Conservation (phyloP, 2,888 invertebrate genomes). For the Tinea trinotella region DNA sequence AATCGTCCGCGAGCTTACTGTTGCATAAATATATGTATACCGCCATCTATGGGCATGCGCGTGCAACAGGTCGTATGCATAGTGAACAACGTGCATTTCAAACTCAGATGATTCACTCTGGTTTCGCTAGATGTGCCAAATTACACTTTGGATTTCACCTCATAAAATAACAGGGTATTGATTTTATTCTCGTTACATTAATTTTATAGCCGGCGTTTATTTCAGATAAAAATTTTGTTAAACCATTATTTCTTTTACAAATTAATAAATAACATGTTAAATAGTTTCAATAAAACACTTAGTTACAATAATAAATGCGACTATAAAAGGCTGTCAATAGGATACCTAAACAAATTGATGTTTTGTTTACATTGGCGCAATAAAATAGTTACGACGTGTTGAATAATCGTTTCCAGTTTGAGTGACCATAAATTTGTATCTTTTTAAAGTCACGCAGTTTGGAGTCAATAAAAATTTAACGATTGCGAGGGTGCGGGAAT, state of each 20-base stretch:
- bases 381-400: conserved; percentile 71
- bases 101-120: not conserved
- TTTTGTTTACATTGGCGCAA: conserved; percentile 63
- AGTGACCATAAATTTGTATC: conserved; percentile 71
- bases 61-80: conserved; percentile 30
- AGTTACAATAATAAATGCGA: conserved; percentile 1
- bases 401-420: conserved; percentile 67
- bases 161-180: not conserved
- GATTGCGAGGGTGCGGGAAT: conserved; percentile 59
- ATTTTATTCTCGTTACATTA: not conserved
- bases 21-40: conserved; percentile 28
- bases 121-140: not conserved
- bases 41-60: conserved; percentile 54
- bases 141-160: not conserved
- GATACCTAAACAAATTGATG: conserved; percentile 40
- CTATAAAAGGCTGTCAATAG: conserved; percentile 12
- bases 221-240: no score
- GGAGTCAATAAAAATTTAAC: conserved; percentile 69
- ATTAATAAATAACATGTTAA: not conserved
- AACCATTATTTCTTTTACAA: no score
- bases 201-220: no score
- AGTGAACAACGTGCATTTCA: not conserved
- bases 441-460: conserved; percentile 68
- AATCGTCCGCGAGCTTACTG: conserved; percentile 16
- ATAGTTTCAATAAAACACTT: conserved; percentile 7